Evolutionary conservation across 1,140 invertebrate genomes (phyloP).

Genomic region (Leptopilina boulardi): DNA sequence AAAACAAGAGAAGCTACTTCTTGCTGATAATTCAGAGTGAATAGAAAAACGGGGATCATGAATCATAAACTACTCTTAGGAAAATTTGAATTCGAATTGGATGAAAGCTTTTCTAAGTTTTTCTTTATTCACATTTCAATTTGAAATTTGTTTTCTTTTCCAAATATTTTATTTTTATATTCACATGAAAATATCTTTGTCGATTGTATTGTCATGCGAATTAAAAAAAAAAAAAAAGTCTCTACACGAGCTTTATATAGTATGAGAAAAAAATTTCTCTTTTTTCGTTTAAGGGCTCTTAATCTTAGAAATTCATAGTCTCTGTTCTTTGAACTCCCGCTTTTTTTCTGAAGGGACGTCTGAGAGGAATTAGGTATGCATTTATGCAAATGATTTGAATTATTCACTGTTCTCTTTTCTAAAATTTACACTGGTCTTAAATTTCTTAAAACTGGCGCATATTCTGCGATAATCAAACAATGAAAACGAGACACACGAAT

Average conservation of each 20-base stretch:
- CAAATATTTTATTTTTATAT: not conserved
- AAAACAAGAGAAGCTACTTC: conserved; percentile 1
- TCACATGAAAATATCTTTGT: not conserved
- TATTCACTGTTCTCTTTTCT: not conserved
- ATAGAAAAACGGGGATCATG: not conserved
- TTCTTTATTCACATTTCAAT: not conserved
- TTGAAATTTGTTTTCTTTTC: not conserved
- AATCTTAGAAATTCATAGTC: not conserved
- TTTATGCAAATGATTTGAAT: conserved; percentile 11
- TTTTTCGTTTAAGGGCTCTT: not conserved
- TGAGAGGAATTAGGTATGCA: not conserved
- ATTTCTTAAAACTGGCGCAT: not conserved
- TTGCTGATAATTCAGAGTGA: conserved; percentile 1
- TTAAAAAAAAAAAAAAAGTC: not conserved
- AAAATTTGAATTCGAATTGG: conserved; percentile 2
- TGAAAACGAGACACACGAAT: not conserved
- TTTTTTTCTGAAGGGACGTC: not conserved
- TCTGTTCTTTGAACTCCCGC: not conserved
- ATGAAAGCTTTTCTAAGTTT: conserved; percentile 14
- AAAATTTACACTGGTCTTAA: not conserved
- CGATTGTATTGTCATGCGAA: not conserved
- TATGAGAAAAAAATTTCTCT: not conserved
- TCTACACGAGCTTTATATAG: not conserved
- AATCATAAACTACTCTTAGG: not conserved
- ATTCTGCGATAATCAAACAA: not conserved